phyloP scores from a whole-genome alignment of 2,797 vertebrate genomes.

The Rhinogobio ventralis region DNA sequence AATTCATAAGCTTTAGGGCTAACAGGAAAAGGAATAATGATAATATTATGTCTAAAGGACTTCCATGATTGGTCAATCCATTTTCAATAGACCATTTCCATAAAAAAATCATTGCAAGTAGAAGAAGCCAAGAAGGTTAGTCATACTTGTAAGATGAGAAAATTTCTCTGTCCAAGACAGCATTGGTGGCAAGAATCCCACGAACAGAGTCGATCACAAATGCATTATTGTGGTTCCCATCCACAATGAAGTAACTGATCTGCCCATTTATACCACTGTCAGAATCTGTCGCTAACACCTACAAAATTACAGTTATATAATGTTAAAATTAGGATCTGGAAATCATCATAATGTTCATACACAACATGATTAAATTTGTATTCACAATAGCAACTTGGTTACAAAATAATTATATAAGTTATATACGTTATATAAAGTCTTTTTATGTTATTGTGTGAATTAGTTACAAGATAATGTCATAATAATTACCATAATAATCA shows the following conservation, averaged over 20 bases:
- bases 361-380: background rate
- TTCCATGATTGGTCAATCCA: background rate
- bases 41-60: background rate
- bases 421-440: background rate
- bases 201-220: conserved; percentile 84
- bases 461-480: background rate
- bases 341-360: background rate
- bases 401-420: background rate
- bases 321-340: background rate
- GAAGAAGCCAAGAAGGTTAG: background rate
- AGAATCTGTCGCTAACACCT: conserved; percentile 88
- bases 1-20: background rate
- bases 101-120: background rate
- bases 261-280: conserved; percentile 87
- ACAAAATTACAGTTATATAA: conserved; percentile 20
- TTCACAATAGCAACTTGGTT: background rate
- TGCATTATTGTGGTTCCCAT: conserved; percentile 83
- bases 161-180: conserved; percentile 84
- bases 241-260: conserved; percentile 85
- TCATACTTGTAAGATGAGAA: conserved; percentile 86
- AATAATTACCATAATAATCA: conserved; percentile 1
- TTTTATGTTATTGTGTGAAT: background rate
- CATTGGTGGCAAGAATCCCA: conserved; percentile 84
- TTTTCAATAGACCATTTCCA: background rate
- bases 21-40: background rate